Base-by-base conservation (phyloP, 2,888 invertebrate species). In the Calliphora vomitoria region DNA sequence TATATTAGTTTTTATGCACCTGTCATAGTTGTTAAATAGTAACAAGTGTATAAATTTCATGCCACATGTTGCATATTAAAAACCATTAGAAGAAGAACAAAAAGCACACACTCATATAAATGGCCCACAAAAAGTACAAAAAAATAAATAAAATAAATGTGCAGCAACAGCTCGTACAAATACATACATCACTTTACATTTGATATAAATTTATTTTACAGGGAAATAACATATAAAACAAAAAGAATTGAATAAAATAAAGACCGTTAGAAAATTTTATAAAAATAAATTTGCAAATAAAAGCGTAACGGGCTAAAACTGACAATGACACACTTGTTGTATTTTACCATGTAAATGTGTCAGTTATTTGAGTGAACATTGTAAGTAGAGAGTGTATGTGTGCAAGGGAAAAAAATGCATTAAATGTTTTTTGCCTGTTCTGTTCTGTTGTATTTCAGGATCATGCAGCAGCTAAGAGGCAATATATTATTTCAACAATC, bases 11-110 rank as follows among this genome's bases (percentile, higher is more conserved):
- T 82, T 82, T 74, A 78, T 85, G 74, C 87, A 87, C 85, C 87
- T 85, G 87, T 82, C 87, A 87, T 74, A 72, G 78, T 64, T 87
- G 82, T 85, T 85, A 82, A 87, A 85, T 79, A 69, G 74, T 85
- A 84, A 85, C 85, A 85, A 82, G 87, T 82, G 55, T 69, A 85
- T 78, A 68, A 74, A 82, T 87, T 82, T 86, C 69, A 68, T 85
- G 80, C 68, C 80, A 85, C 85, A 85, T 85, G 80, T 75, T 85
- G 85, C 85, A 85, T 35, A 85, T 69, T 85, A 62, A 72, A 66
- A 66, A 50, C 31, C 47, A 75, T 35, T 47, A 55, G 11, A 25
- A 38, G 13, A 53, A 50, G 31, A 38, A 64, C 2, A 62, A 31
- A n/a, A n/a, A 35, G 13, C 4, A 44, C 3, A 25, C 10, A 41